Percentiles rank a stretch among this genome's conserved stretches.
phyloP scores from a whole-genome alignment of 92 coral and sea anemone species.

The Actinernus sp. region DNA sequence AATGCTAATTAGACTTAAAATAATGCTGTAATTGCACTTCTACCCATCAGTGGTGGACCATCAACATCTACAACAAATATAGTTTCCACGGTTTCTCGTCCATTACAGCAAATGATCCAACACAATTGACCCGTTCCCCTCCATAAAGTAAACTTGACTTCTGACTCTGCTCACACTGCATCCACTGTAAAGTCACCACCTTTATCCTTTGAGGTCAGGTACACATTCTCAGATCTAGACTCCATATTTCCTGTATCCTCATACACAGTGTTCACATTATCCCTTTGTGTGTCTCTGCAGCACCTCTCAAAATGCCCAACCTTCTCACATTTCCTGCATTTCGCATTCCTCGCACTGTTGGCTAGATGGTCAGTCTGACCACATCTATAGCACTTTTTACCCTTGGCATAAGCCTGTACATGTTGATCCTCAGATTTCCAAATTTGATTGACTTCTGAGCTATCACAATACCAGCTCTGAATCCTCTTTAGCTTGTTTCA shows the following conservation, averaged over 20 bases:
- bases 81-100: constrained; percentile 17
- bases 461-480: no score
- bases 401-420: neutral
- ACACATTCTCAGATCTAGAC: neutral
- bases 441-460: neutral
- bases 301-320: neutral
- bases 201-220: neutral
- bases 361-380: neutral
- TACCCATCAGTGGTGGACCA: constrained; percentile 28
- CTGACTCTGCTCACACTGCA: neutral
- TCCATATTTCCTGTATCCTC: neutral
- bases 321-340: neutral
- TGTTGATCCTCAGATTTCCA: neutral
- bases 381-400: neutral
- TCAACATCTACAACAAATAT: constrained; percentile 37
- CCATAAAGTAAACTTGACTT: constrained; percentile 13
- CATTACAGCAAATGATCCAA: constrained; percentile 14
- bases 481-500: no score
- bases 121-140: constrained; percentile 19
- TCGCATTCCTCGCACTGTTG: neutral
- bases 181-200: neutral
- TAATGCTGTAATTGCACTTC: constrained; percentile 30
- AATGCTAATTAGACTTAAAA: constrained; percentile 15
- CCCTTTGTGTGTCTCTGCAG: neutral
- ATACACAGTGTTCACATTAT: neutral